Evolutionary conservation across 2,888 invertebrate species (phyloP).

Genomic region (Lucinisca nassula): DNA sequence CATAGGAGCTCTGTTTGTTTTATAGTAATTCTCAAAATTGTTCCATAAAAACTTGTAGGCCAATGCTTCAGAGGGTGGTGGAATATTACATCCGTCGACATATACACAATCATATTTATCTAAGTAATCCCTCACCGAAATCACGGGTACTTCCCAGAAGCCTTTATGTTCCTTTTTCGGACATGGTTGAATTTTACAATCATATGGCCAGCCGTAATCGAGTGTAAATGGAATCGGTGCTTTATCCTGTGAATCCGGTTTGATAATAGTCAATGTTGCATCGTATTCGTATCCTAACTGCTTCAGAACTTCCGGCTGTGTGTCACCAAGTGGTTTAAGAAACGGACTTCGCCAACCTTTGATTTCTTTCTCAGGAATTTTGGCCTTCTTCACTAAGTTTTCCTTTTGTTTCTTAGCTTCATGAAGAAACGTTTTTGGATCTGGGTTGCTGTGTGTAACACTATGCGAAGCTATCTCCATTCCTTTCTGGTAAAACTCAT

Average conservation of each 20-base stretch:
- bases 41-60: constrained; percentile 90
- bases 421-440: constrained; percentile 65
- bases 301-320: constrained; percentile 70
- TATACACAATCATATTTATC: constrained; percentile 83
- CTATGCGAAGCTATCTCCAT: constrained; percentile 82
- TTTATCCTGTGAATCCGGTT: constrained; percentile 49
- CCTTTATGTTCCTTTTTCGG: constrained; percentile 88
- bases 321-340: constrained; percentile 81
- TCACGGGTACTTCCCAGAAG: constrained; percentile 92
- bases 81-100: constrained; percentile 82
- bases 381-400: constrained; percentile 88
- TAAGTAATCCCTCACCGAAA: constrained; percentile 81
- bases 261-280: constrained; percentile 80
- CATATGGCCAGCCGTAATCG: constrained; percentile 90
- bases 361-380: constrained; percentile 78
- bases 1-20: constrained; percentile 92
- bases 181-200: constrained; percentile 84
- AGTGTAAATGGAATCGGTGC: constrained; percentile 93
- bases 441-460: constrained; percentile 79
- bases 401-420: constrained; percentile 80
- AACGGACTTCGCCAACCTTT: constrained; percentile 83
- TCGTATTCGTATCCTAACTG: constrained; percentile 80
- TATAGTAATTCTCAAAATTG: constrained; percentile 93
- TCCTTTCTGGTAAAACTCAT: constrained; percentile 80
- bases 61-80: constrained; percentile 79